Evolutionary conservation across 2,888 invertebrate genomes (phyloP).

Genomic region (Campoplex nolae): DNA sequence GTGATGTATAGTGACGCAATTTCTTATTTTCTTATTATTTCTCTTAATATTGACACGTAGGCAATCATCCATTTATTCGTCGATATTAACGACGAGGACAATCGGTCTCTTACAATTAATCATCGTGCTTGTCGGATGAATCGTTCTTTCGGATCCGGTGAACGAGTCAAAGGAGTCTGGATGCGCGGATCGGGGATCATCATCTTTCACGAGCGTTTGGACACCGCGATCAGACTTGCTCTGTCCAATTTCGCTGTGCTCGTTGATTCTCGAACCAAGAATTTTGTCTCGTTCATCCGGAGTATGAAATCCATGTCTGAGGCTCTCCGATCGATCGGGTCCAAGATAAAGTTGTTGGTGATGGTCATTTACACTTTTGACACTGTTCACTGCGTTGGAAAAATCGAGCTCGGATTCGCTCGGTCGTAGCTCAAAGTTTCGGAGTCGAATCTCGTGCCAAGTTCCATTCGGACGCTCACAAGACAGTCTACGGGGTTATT

Average conservation of each 20-base stretch:
- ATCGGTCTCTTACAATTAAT: conserved; percentile 67
- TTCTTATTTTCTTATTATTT: conserved; percentile 55
- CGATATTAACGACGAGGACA: conserved; percentile 70
- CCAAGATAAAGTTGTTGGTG: not conserved
- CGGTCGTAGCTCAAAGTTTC: not conserved
- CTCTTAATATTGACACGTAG: conserved; percentile 69
- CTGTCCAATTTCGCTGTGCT: conserved; percentile 2
- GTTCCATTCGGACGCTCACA: conserved; percentile 45
- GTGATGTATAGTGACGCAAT: conserved; percentile 63
- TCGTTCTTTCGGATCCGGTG: not conserved
- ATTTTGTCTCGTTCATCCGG: not conserved
- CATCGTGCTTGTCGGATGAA: conserved; percentile 11
- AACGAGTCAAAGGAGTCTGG: conserved; percentile 5
- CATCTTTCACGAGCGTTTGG: not conserved
- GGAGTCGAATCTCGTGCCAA: conserved; percentile 29
- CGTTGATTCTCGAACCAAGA: not conserved
- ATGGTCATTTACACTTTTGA: conserved; percentile 1
- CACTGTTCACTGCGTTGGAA: conserved; percentile 16
- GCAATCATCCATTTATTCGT: conserved; percentile 69
- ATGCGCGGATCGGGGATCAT: conserved; percentile 21
- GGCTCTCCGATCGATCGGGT: conserved; percentile 7
- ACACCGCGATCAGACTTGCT: conserved; percentile 24
- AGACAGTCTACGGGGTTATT: conserved; percentile 78
- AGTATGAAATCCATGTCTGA: not conserved
- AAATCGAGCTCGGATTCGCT: not conserved